Conservation (phyloP, 2,888 invertebrate species). For the Drosophila leonis region DNA sequence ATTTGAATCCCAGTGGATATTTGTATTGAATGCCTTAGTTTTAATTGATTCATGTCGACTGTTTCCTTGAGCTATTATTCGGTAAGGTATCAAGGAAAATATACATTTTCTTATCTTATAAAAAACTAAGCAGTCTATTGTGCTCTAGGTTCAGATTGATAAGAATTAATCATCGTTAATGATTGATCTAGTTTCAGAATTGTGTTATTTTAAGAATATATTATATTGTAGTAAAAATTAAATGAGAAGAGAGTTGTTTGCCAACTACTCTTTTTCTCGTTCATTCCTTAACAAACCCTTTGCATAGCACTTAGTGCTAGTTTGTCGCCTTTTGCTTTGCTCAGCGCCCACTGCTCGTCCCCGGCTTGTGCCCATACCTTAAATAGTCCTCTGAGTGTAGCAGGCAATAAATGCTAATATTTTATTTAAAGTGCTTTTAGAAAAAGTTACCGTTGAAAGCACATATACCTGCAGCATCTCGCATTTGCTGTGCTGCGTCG, state of each 20-base stretch:
- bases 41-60: constrained; percentile 14
- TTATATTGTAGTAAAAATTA: too few relatives aligned
- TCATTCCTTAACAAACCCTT: constrained; percentile 3
- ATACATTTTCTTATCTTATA: too few relatives aligned
- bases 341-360: background rate
- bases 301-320: constrained; percentile 52
- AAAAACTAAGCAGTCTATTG: background rate
- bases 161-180: background rate
- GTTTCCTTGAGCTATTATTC: background rate
- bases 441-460: constrained; percentile 41
- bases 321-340: constrained; percentile 20
- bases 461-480: constrained; percentile 41
- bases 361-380: background rate
- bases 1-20: background rate
- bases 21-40: background rate
- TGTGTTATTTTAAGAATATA: background rate
- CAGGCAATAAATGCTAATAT: constrained; percentile 74
- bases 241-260: background rate
- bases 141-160: too few relatives aligned
- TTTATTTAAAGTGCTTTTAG: constrained; percentile 67
- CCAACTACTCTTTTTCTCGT: background rate
- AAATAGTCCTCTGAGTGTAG: constrained; percentile 69
- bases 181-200: background rate
- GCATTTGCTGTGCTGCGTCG: background rate
- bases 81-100: too few relatives aligned